Conservation (phyloP, 1,140 invertebrate genomes). For the Drosophila arawakana region DNA sequence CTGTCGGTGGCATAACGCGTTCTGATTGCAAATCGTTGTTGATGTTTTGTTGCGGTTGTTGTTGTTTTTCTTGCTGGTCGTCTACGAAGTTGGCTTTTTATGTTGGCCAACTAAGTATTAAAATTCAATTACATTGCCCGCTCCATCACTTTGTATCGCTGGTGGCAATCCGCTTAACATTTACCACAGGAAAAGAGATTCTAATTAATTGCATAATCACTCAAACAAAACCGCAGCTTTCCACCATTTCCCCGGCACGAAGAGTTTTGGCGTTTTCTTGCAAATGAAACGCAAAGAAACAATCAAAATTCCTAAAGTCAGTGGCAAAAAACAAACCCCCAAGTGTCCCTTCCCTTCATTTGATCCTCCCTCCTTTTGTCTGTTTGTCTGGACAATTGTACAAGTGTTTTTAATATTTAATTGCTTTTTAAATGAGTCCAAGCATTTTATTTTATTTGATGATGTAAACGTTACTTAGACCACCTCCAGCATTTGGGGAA, state of each 20-base stretch:
- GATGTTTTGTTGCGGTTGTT: background rate
- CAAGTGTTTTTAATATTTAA: slow-evolving; percentile 83
- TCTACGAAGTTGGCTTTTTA: slow-evolving; percentile 12
- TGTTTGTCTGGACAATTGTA: slow-evolving; percentile 50
- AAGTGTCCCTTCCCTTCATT: background rate
- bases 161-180: slow-evolving; percentile 41
- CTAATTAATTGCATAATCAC: slow-evolving; percentile 81
- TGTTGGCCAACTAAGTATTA: slow-evolving; percentile 25
- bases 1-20: slow-evolving; percentile 39
- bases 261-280: slow-evolving; percentile 37
- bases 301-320: slow-evolving; percentile 80
- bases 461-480: slow-evolving; percentile 78
- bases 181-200: slow-evolving; percentile 63
- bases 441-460: slow-evolving; percentile 81
- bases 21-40: slow-evolving; percentile 46
- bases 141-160: slow-evolving; percentile 2
- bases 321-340: slow-evolving; percentile 17
- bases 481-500: slow-evolving; percentile 46
- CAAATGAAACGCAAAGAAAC: slow-evolving; percentile 74
- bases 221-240: slow-evolving; percentile 67
- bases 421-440: slow-evolving; percentile 82
- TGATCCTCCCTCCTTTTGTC: background rate
- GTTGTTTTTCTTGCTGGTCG: slow-evolving; percentile 5
- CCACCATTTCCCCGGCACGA: background rate
- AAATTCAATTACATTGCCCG: slow-evolving; percentile 44